These are phyloP conservation scores for Cryptoleucopteryx plumbea DNA, from an alignment of 2,113 vertebrate genomes.

Conservation along the genomic window DNA sequence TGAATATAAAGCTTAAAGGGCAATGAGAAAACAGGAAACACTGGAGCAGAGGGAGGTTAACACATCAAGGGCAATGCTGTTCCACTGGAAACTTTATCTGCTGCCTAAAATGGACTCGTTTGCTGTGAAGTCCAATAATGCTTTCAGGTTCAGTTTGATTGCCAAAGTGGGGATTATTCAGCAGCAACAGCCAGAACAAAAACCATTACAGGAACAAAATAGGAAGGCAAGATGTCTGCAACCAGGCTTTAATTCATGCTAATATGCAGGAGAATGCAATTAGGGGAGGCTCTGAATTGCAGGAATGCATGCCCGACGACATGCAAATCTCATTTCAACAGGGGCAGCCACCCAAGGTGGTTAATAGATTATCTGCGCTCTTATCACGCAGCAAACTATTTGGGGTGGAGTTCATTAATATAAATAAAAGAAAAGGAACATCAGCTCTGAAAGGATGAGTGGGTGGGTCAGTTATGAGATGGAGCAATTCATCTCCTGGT, in stretches of 20 bases:
- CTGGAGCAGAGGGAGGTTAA: background rate
- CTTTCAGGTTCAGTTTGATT: background rate
- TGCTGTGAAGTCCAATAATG: background rate
- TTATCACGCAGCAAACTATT: background rate
- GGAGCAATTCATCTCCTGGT: background rate
- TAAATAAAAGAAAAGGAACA: background rate
- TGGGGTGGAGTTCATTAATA: background rate
- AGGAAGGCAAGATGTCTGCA: background rate
- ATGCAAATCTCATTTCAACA: background rate
- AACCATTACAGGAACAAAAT: background rate
- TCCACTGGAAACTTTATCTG: background rate
- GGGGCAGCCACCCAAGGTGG: background rate
- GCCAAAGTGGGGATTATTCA: background rate
- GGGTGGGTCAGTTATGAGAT: background rate
- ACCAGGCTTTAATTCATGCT: background rate
- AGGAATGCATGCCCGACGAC: background rate
- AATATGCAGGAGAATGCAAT: background rate
- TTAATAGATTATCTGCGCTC: background rate
- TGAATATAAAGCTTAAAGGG: background rate
- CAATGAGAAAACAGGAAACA: background rate
- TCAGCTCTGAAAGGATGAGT: background rate
- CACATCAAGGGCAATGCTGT: background rate
- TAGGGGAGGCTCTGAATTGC: background rate
- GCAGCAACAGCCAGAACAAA: constrained; percentile 18
- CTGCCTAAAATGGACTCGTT: background rate